phyloP scores from a whole-genome alignment of 2,113 vertebrate genomes.

The Alectura lathami region DNA sequence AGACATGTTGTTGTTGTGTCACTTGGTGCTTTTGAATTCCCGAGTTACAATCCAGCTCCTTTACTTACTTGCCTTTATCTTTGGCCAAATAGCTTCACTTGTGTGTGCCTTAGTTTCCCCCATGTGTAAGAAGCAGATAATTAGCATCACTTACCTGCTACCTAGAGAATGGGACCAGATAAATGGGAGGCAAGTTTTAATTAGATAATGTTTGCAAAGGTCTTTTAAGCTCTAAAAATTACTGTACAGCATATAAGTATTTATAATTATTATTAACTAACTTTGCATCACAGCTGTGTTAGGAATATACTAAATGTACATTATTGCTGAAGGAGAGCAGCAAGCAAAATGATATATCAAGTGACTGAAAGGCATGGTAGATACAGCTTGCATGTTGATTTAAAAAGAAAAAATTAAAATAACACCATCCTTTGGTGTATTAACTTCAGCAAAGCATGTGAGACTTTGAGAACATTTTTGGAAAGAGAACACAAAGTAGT shows the following conservation, averaged over 20 bases:
- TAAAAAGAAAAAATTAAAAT: neutral
- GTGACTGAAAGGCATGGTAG: neutral
- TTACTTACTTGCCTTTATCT: neutral
- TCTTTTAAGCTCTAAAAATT: neutral
- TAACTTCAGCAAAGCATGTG: neutral
- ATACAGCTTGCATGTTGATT: neutral
- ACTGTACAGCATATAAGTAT: neutral
- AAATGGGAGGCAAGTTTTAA: neutral
- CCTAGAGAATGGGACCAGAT: neutral
- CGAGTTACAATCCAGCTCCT: neutral
- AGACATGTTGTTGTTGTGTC: neutral
- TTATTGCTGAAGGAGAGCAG: neutral
- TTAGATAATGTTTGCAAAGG: neutral
- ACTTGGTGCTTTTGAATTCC: neutral
- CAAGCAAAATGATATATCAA: slow-evolving; percentile 1
- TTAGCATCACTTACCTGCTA: neutral
- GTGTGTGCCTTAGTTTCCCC: neutral
- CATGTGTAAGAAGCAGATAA: neutral
- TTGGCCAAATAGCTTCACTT: neutral
- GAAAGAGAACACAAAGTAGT: neutral
- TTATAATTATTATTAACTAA: slow-evolving; percentile 41
- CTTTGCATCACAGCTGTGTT: neutral
- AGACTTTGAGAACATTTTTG: neutral
- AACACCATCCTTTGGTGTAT: neutral
- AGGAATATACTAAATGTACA: neutral